phyloP scores from a whole-genome alignment of 1,140 invertebrate species.

The Drosophila sucinea region DNA sequence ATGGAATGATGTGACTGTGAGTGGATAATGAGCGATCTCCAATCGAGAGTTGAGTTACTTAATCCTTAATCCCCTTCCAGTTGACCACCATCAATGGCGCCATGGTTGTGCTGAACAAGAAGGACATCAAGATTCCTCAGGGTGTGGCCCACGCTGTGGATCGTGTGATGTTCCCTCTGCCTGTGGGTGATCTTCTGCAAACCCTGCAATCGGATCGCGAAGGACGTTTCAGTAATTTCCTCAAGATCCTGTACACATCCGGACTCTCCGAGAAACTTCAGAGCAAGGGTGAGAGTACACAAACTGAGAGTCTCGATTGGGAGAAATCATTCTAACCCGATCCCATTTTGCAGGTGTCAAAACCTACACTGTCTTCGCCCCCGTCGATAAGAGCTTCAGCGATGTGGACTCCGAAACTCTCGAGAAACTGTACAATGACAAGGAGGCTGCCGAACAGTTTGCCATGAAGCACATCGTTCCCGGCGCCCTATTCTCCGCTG shows the following conservation, averaged over 20 bases:
- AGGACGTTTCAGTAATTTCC: constrained; percentile 90
- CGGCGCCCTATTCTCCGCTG: constrained; percentile 91
- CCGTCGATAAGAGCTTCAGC: constrained; percentile 91
- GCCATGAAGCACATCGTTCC: constrained; percentile 91
- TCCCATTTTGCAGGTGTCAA: constrained; percentile 86
- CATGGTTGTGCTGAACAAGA: constrained; percentile 89
- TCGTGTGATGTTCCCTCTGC: constrained; percentile 93
- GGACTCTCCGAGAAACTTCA: constrained; percentile 89
- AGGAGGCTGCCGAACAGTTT: constrained; percentile 88
- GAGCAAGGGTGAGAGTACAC: constrained; percentile 66
- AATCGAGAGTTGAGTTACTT: background rate
- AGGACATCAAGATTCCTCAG: constrained; percentile 92
- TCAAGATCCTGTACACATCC: constrained; percentile 89
- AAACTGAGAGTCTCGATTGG: background rate
- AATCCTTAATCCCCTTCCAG: constrained; percentile 75
- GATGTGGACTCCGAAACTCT: constrained; percentile 87
- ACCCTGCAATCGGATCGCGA: constrained; percentile 92
- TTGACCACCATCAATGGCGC: constrained; percentile 93
- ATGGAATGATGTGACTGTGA: constrained; percentile 92
- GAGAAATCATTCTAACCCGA: background rate
- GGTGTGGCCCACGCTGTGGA: constrained; percentile 94
- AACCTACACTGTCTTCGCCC: constrained; percentile 93
- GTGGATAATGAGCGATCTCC: background rate
- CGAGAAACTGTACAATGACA: constrained; percentile 85
- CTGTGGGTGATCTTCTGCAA: constrained; percentile 91